These are phyloP conservation scores for Arrhopalites spinosus DNA, from an alignment of 2,888 invertebrate species.

Conservation along the genomic window DNA sequence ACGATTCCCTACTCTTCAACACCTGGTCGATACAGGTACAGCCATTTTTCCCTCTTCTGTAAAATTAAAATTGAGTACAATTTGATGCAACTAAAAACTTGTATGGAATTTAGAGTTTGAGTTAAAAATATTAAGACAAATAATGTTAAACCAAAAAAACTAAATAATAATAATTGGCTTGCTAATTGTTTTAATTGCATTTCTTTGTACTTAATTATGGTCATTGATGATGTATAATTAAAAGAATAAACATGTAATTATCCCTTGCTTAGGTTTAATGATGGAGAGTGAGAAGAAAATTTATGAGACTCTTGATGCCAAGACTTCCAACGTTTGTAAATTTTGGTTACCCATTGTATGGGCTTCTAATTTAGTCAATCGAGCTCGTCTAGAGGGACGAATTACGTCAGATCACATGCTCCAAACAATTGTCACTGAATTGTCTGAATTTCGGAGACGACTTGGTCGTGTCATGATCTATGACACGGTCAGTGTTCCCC, in stretches of 20 bases:
- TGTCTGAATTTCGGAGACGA: constrained; percentile 84
- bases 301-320: constrained; percentile 85
- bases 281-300: constrained; percentile 89
- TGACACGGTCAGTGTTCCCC: constrained; percentile 88
- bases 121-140: too few species aligned
- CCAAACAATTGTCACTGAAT: constrained; percentile 83
- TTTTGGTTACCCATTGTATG: constrained; percentile 88
- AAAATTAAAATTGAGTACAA: too few species aligned
- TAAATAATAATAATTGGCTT: too few species aligned
- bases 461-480: constrained; percentile 85
- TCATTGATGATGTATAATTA: neutral
- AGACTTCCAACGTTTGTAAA: constrained; percentile 79
- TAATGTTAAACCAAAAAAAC: too few species aligned
- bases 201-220: too few species aligned
- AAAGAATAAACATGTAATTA: too few species aligned
- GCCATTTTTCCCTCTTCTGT: constrained; percentile 48
- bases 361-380: constrained; percentile 89
- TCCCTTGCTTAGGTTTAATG: constrained; percentile 91
- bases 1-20: constrained; percentile 86
- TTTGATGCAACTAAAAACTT: too few species aligned
- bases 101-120: too few species aligned
- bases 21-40: constrained; percentile 87
- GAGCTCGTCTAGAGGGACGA: constrained; percentile 81
- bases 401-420: constrained; percentile 90
- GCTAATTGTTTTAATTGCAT: too few species aligned